These are phyloP conservation scores for Polymixis lichenea DNA, from an alignment of 2,888 invertebrate genomes.

Conservation along the genomic window DNA sequence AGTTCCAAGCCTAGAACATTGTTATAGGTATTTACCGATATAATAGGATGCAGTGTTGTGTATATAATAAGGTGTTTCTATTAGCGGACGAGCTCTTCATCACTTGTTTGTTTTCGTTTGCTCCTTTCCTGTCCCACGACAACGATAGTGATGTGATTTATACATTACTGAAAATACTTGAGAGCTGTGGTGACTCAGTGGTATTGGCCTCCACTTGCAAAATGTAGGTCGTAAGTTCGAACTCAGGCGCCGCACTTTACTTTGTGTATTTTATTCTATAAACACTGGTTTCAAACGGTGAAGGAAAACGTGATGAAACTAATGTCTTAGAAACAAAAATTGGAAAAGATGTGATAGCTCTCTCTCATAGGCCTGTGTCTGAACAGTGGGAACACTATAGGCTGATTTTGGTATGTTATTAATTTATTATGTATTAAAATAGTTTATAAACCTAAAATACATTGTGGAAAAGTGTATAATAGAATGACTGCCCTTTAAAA, in stretches of 20 bases:
- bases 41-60: slow-evolving; percentile 64
- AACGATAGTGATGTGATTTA: slow-evolving; percentile 56
- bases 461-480: not conserved
- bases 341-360: too few species aligned
- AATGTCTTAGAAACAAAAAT: too few species aligned
- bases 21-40: slow-evolving; percentile 59
- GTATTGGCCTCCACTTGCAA: too few species aligned
- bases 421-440: slow-evolving; percentile 1
- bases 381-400: too few species aligned
- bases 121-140: slow-evolving; percentile 86
- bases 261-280: too few species aligned
- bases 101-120: slow-evolving; percentile 81
- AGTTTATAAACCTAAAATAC: slow-evolving; percentile 11
- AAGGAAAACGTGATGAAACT: too few species aligned
- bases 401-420: too few species aligned
- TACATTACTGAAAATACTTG: slow-evolving; percentile 46
- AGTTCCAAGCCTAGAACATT: slow-evolving; percentile 45
- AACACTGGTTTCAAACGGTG: too few species aligned
- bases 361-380: too few species aligned
- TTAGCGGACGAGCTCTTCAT: slow-evolving; percentile 72
- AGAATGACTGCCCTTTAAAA: not conserved
- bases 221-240: too few species aligned
- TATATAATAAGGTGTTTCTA: slow-evolving; percentile 73
- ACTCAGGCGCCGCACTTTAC: too few species aligned
- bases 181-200: too few species aligned